phyloP scores from a whole-genome alignment of 2,797 vertebrate species.

The Staurois parvus region DNA sequence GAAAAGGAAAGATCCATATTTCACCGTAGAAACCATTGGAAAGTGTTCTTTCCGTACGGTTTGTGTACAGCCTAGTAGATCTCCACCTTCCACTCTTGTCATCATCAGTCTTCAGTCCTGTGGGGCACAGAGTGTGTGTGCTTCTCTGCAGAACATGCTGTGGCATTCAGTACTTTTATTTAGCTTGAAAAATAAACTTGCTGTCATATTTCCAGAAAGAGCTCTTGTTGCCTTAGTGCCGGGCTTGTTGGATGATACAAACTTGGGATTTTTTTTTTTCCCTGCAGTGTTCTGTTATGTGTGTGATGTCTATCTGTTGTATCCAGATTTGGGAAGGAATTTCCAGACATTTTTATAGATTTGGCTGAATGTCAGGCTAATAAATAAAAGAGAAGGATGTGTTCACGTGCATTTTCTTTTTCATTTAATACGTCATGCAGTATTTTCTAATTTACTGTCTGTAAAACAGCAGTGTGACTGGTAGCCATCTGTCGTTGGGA shows the following conservation, averaged over 20 bases:
- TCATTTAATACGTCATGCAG: not conserved
- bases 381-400: constrained; percentile 24
- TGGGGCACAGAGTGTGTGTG: not conserved
- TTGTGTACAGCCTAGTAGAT: not conserved
- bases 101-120: not conserved
- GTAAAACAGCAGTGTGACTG: not conserved
- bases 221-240: constrained; percentile 33
- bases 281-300: constrained; percentile 26
- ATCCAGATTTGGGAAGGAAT: constrained; percentile 60
- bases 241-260: constrained; percentile 47
- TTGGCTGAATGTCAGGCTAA: constrained; percentile 53
- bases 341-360: constrained; percentile 50
- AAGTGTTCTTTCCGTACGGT: not conserved
- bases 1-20: no score
- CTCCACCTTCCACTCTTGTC: not conserved
- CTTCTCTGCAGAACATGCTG: not conserved
- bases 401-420: not conserved
- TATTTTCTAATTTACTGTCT: constrained; percentile 13
- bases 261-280: constrained; percentile 29
- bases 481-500: not conserved
- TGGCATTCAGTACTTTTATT: constrained; percentile 39
- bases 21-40: not conserved
- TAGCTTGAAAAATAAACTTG: constrained; percentile 37
- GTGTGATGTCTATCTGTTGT: constrained; percentile 36
- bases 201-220: constrained; percentile 30